phyloP scores from a whole-genome alignment of 2,797 vertebrate genomes.

The Acridotheres tristis region DNA sequence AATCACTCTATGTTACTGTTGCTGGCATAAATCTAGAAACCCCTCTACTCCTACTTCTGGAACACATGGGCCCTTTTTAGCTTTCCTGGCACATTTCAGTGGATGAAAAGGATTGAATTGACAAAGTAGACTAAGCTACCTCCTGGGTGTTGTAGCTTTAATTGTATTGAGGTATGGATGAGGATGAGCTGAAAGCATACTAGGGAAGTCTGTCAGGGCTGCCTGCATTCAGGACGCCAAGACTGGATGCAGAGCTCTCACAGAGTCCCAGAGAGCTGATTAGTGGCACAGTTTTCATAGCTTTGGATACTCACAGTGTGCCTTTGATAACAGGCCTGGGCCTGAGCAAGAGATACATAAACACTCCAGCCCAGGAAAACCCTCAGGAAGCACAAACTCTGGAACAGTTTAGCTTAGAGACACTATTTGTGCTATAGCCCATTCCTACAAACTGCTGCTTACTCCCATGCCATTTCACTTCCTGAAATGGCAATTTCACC shows the following conservation, averaged over 20 bases:
- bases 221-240: not conserved
- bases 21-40: not conserved
- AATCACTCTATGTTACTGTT: not conserved
- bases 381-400: not conserved
- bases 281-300: not conserved
- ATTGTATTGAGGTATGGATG: accelerated
- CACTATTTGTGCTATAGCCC: not conserved
- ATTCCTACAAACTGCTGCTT: not conserved
- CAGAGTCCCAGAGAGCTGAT: not conserved
- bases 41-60: not conserved
- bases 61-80: not conserved
- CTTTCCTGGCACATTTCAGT: not conserved
- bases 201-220: not conserved
- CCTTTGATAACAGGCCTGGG: not conserved
- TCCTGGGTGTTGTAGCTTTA: not conserved
- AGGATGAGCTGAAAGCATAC: not conserved
- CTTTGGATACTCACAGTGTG: not conserved
- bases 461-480: not conserved
- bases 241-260: not conserved
- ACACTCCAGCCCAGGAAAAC: not conserved
- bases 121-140: not conserved
- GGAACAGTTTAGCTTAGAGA: not conserved
- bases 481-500: not conserved
- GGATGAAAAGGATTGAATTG: not conserved
- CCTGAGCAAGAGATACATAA: not conserved